Evolutionary conservation across 2,797 vertebrate genomes (phyloP).

Genomic region (Sebastes cheni): DNA sequence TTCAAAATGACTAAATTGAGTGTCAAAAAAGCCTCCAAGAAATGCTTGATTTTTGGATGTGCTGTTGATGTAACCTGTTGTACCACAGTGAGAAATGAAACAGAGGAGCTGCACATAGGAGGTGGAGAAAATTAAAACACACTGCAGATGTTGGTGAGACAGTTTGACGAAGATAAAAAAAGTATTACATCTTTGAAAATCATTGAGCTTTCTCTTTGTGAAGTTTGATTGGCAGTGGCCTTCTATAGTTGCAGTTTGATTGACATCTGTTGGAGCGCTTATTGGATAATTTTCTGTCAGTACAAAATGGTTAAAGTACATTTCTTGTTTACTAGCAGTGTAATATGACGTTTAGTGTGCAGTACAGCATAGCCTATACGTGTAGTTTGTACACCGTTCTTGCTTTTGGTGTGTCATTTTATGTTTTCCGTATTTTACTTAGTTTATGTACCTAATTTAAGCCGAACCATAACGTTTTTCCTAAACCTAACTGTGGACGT

Average conservation of each 20-base stretch:
- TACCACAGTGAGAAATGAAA: not conserved
- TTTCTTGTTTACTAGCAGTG: not conserved
- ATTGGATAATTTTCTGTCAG: not conserved
- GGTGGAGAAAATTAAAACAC: not conserved
- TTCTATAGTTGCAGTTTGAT: not conserved
- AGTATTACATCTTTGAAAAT: not conserved
- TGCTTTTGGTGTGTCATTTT: too few species aligned
- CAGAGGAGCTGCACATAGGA: not conserved
- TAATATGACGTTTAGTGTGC: not conserved
- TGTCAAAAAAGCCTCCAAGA: not conserved
- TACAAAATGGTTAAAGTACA: not conserved
- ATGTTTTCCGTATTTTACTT: not conserved
- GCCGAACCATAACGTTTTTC: not conserved
- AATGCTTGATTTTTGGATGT: not conserved
- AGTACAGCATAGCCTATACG: not conserved
- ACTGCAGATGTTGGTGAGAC: not conserved
- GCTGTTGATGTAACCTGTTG: not conserved
- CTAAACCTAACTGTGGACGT: not conserved
- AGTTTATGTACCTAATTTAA: not conserved
- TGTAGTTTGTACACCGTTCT: too few species aligned
- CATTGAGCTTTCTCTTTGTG: not conserved
- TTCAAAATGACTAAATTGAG: not conserved
- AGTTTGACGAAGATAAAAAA: not conserved
- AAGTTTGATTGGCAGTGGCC: not conserved
- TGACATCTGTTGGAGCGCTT: fast-evolving